Conservation (phyloP, 2,797 vertebrate genomes). For the Bradypodion ventrale region DNA sequence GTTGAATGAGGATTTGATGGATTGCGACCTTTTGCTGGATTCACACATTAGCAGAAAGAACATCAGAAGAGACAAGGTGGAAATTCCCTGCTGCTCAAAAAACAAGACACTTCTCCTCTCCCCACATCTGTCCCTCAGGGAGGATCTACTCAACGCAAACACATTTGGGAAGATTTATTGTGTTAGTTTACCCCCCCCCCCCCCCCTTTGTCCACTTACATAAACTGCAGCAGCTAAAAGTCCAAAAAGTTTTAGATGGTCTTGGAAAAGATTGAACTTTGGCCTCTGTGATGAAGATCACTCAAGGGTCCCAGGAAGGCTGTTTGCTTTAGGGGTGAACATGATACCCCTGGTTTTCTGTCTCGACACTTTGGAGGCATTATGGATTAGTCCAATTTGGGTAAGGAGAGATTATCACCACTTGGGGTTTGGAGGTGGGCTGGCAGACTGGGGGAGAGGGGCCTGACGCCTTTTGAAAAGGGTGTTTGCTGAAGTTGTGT, state of each 20-base stretch:
- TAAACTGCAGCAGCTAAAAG: not conserved
- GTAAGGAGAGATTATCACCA: not conserved
- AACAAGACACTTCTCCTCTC: not conserved
- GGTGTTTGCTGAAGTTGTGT: not conserved
- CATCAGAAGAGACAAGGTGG: not conserved
- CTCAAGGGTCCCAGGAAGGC: not conserved
- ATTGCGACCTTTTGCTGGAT: not conserved
- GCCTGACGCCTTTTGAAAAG: not conserved
- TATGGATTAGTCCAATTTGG: not conserved
- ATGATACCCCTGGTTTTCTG: rapidly evolving
- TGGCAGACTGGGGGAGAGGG: not conserved
- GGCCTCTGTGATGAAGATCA: not conserved
- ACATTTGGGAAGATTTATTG: not conserved
- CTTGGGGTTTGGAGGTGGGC: not conserved
- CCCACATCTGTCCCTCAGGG: not conserved
- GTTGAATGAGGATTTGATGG: not conserved
- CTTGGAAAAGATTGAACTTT: slow-evolving; percentile 16
- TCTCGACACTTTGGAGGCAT: not conserved
- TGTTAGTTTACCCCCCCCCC: slow-evolving; percentile 20
- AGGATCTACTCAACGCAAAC: not conserved
- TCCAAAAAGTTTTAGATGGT: not conserved
- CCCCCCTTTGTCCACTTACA: slow-evolving; percentile 28
- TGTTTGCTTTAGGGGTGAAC: not conserved
- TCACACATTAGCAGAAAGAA: not conserved
- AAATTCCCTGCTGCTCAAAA: not conserved